Conservation (phyloP, 1,140 invertebrate genomes). For the Dysdera silvatica region DNA sequence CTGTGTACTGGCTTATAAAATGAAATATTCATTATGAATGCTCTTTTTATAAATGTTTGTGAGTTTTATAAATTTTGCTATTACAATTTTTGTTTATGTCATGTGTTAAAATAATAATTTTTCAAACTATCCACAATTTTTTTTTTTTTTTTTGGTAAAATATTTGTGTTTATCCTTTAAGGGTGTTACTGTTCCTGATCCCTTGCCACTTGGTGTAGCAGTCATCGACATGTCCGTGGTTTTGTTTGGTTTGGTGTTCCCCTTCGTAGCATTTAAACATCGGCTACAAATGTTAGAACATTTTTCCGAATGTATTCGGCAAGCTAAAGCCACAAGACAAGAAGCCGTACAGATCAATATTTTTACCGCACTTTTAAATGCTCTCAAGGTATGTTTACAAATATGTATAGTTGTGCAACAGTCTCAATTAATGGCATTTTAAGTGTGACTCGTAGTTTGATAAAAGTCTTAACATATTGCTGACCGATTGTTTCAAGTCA, state of each 20-base stretch:
- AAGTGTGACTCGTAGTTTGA: conserved; percentile 19
- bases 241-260: conserved; percentile 89
- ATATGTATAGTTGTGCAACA: not conserved
- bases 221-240: conserved; percentile 91
- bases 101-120: not conserved
- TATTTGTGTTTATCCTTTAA: conserved; percentile 38
- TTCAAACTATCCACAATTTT: too few species aligned
- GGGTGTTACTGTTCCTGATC: conserved; percentile 63
- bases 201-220: conserved; percentile 82
- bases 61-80: not conserved
- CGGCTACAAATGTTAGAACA: conserved; percentile 92
- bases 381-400: conserved; percentile 56
- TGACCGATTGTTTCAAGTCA: too few species aligned
- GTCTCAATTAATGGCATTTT: not conserved
- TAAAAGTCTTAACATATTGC: not conserved
- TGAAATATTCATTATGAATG: too few species aligned
- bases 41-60: not conserved
- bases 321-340: conserved; percentile 80
- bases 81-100: not conserved
- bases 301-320: conserved; percentile 87
- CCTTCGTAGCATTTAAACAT: conserved; percentile 89
- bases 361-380: conserved; percentile 83
- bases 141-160: too few species aligned
- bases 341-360: conserved; percentile 96
- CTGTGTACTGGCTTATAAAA: too few species aligned